Percentiles rank a stretch among this genome's conserved stretches.
Evolutionary conservation across 2,113 vertebrate genomes (phyloP).

Genomic region (Isichthys henryi): DNA sequence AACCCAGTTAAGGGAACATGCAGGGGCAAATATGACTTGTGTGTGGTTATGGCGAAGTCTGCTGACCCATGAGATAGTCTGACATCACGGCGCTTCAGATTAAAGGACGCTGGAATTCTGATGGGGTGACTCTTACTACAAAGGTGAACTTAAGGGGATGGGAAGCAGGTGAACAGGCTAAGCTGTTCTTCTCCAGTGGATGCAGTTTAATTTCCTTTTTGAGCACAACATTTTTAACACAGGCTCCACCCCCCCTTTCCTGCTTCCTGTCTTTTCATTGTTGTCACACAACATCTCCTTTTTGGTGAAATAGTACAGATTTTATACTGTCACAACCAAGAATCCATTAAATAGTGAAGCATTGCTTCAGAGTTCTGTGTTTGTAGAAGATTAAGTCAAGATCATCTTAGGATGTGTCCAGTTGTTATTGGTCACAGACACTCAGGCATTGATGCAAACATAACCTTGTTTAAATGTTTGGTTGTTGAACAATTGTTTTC

Average conservation of each 20-base stretch:
- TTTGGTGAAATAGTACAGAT: background rate
- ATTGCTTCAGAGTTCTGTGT: background rate
- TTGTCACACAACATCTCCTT: background rate
- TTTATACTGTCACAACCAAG: background rate
- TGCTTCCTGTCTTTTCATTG: background rate
- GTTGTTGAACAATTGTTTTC: background rate
- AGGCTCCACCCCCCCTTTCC: background rate
- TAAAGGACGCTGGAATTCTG: background rate
- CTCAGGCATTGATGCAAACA: background rate
- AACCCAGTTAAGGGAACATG: background rate
- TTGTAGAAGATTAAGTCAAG: background rate
- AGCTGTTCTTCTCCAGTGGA: background rate
- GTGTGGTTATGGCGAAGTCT: background rate
- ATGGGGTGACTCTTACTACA: background rate
- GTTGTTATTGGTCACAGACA: background rate
- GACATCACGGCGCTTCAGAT: background rate
- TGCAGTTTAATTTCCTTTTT: background rate
- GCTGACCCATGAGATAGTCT: background rate
- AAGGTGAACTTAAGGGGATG: background rate
- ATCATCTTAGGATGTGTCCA: background rate
- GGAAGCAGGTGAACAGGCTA: background rate
- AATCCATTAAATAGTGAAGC: background rate
- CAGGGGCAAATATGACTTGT: background rate
- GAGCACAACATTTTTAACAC: background rate
- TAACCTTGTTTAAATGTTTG: background rate